Base-by-base conservation (phyloP, 2,888 invertebrate genomes). In the Drosophila pullipes region DNA sequence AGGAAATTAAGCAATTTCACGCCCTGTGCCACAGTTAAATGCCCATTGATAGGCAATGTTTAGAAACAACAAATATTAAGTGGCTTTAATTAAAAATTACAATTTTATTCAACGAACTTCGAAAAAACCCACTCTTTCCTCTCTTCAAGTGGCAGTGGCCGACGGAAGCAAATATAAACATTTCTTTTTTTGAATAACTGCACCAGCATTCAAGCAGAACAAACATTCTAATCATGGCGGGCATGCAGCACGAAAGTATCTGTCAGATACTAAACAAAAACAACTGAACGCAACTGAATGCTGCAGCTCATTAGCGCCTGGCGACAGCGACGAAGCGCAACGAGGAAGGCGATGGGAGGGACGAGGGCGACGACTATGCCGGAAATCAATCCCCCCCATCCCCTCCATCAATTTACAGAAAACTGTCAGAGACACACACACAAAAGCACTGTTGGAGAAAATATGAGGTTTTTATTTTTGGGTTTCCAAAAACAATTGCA, bases 241-340 rank as follows among this genome's bases (percentile, higher is more conserved):
- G 76, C 85, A 67, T 74, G 69, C 70, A 67, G 62, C 74, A 66
- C 62, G 53, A 69, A 89, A 74, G 77, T 87, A 89, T 82, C 88
- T 85, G 81, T 61, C 83, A 86, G 85, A 79, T 82, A 85, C 78
- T 68, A 52, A 49, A 64, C 37, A 63, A 65, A 50, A 59, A 63
- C 66, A 49, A 76, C 58, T 25, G 25, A 47, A 55, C 28, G 39
- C 60, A 69, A 41, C 66, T 50, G 68, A 80, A 78, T 79, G 86
- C 90, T 88, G 89, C 86, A 88, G 86, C 90, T 86, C 90, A 86
- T 86, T 89, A 88, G 78, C 88, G 86, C 90, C 85, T 83, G 80
- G 78, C 64, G 67, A 73, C 73, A 78, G 83, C 89, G 83, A 31
- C 83, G 89, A 71, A 82, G 89, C 89, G 89, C 82, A 77, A 78